Evolutionary conservation across 2,797 vertebrate genomes (phyloP), one percentile per base, ranked within the genome.

Genomic region (Stomatorhinus walkeri): DNA sequence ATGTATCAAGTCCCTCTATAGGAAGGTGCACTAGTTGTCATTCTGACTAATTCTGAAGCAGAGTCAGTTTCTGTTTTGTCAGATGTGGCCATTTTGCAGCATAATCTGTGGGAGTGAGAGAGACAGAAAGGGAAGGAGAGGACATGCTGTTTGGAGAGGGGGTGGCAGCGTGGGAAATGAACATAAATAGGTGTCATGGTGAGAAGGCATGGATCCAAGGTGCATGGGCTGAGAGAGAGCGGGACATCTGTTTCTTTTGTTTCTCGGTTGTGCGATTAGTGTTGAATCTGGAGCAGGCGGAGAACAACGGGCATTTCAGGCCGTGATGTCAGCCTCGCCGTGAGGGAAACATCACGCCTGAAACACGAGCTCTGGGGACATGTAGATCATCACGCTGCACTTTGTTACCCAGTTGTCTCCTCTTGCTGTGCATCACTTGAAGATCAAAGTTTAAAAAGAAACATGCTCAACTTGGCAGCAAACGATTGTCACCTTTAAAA

Each of bases 311-410:
- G 9, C 28, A 14, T 16, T 64, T 36, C 16, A 86, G 36, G 22
- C 19, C 28, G 19, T 89, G 84, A 72, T 89, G 59, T 86, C 88
- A 89, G 54, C 46, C 8, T n/a, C 8, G 46, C 40, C 14, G 46
- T 19, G 36, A 43, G 16, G 56, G 14, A 32, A n/a, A 48, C 24
- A 85, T 51, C 56, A 12, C 86, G 54, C 40, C 56, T 8, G 83
- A 89, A 88, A 88, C 32, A 84, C 16, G 52, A 84, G 28, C 79
- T 48, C 12, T 49, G 12, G 28, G 61, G 46, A 86, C 83, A 49
- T 19, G 19, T 16, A 19, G 19, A 24, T n/a, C 40, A 84, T 48
- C 81, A 12, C n/a, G n/a, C 4, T 6, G n/a, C 40, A 43, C 43
- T 16, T 49, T 22, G 19, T 48, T 24, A 48, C 40, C 40, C 81